Evolutionary conservation across 2,113 vertebrate genomes (phyloP).

Genomic region (Bothrops jararaca): DNA sequence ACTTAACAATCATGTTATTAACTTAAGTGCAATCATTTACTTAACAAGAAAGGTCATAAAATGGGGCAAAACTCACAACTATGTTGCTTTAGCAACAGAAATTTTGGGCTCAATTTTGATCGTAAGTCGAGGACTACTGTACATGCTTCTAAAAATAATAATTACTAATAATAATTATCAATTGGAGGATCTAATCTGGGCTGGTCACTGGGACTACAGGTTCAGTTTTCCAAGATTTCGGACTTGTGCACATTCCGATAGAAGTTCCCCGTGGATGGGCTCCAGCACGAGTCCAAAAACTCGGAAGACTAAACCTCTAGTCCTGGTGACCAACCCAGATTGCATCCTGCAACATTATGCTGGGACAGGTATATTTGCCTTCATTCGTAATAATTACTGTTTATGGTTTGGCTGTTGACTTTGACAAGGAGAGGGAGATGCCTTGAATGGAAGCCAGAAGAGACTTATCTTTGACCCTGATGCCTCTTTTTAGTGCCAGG

Average conservation of each 20-base stretch:
- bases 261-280: not conserved
- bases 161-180: not conserved
- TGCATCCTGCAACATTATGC: not conserved
- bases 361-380: not conserved
- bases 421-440: not conserved
- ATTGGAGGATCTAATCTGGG: not conserved
- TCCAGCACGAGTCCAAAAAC: not conserved
- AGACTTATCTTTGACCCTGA: not conserved
- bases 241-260: not conserved
- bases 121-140: too few relatives aligned
- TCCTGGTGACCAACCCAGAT: not conserved
- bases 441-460: not conserved
- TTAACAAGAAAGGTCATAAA: too few relatives aligned
- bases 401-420: not conserved
- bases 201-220: not conserved
- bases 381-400: not conserved
- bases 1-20: too few relatives aligned
- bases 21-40: too few relatives aligned
- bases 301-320: not conserved
- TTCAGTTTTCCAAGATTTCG: not conserved
- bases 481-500: not conserved
- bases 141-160: not conserved
- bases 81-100: too few relatives aligned
- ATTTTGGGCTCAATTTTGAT: too few relatives aligned
- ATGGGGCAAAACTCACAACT: too few relatives aligned